Conservation (phyloP, 2,888 invertebrate species). For the Acronicta alni region DNA sequence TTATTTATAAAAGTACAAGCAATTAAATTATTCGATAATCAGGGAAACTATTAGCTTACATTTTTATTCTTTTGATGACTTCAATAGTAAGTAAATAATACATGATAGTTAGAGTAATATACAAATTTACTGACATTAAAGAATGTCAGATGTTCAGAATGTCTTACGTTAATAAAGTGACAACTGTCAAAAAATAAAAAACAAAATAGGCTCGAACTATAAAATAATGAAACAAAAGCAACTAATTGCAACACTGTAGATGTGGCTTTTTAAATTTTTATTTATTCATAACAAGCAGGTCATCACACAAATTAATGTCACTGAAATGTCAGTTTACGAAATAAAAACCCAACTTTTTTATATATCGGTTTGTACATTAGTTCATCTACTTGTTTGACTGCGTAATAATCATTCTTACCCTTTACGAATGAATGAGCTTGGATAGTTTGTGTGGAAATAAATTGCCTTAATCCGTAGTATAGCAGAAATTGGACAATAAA, state of each 20-base stretch:
- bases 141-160: too few relatives aligned
- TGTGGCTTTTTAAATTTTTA: slow-evolving; percentile 2
- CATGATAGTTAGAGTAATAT: too few relatives aligned
- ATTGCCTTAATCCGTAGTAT: slow-evolving; percentile 31
- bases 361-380: slow-evolving; percentile 18
- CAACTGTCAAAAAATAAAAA: too few relatives aligned
- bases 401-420: slow-evolving; percentile 13
- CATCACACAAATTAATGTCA: slow-evolving; percentile 25
- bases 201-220: too few relatives aligned
- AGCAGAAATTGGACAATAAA: slow-evolving; percentile 29
- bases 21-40: too few relatives aligned
- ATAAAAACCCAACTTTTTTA: slow-evolving; percentile 22
- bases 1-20: too few relatives aligned
- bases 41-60: too few relatives aligned
- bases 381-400: slow-evolving; percentile 20
- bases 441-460: slow-evolving; percentile 31
- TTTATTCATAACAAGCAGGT: slow-evolving; percentile 17
- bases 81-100: too few relatives aligned
- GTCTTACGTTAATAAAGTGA: too few relatives aligned
- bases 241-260: not conserved
- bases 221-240: too few relatives aligned
- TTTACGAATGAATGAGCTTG: slow-evolving; percentile 29
- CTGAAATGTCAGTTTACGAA: slow-evolving; percentile 38
- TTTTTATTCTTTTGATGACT: too few relatives aligned
- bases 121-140: too few relatives aligned